phyloP scores from a whole-genome alignment of 2,888 invertebrate genomes.

The Drosophila macrothrix region DNA sequence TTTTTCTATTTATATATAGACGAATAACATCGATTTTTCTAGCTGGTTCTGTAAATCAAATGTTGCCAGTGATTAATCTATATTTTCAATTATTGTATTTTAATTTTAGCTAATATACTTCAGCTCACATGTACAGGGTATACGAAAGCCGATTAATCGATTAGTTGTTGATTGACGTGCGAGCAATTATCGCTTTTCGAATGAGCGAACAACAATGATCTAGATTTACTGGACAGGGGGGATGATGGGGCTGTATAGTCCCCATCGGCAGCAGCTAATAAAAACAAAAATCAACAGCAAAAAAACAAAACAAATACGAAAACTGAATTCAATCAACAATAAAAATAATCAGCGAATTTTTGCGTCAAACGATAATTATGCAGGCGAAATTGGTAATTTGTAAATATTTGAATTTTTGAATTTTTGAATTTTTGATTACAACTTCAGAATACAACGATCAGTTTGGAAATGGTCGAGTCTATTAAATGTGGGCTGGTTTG shows the following conservation, averaged over 20 bases:
- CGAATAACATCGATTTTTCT: not conserved
- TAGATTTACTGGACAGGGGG: slow-evolving; percentile 2
- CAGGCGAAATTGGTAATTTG: not conserved
- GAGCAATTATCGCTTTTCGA: slow-evolving; percentile 54
- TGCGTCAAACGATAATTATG: slow-evolving; percentile 26
- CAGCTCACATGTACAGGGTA: slow-evolving; percentile 5
- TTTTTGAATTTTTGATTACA: slow-evolving; percentile 34
- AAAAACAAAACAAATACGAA: slow-evolving; percentile 3
- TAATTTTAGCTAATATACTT: no score
- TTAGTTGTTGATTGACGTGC: slow-evolving; percentile 57
- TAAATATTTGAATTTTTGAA: not conserved
- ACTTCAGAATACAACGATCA: slow-evolving; percentile 8
- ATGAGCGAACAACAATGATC: slow-evolving; percentile 31
- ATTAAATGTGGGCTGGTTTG: slow-evolving; percentile 46
- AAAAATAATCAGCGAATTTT: slow-evolving; percentile 19
- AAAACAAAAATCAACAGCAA: slow-evolving; percentile 19
- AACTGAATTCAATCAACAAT: slow-evolving; percentile 37
- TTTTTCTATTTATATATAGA: not conserved
- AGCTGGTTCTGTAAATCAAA: no score
- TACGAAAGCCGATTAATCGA: slow-evolving; percentile 60
- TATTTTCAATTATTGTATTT: not conserved
- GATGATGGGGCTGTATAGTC: not conserved
- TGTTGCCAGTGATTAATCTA: not conserved
- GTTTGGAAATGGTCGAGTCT: slow-evolving; percentile 6
- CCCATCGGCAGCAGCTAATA: slow-evolving; percentile 13